Percentiles rank a stretch among this genome's conserved stretches.
Evolutionary conservation across 2,113 vertebrate genomes (phyloP).

Genomic region (Hucho hucho): DNA sequence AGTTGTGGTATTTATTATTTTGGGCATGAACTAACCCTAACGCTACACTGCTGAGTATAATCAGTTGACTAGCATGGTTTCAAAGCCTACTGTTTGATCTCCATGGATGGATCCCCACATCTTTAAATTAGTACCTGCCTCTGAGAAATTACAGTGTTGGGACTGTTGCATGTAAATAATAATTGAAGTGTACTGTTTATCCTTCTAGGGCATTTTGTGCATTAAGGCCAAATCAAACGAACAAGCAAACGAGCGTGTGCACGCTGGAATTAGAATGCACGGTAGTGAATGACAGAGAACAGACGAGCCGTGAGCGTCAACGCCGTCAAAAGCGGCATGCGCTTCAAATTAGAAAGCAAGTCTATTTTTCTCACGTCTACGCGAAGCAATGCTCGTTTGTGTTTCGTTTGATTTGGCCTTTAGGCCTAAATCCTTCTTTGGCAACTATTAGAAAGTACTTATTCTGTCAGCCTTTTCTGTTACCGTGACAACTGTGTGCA

Average conservation of each 20-base stretch:
- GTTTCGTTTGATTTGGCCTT: background rate
- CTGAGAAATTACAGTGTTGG: constrained; percentile 34
- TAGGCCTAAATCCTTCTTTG: too few species aligned
- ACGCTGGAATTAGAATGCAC: too few species aligned
- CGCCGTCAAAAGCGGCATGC: too few species aligned
- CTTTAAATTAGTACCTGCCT: constrained; percentile 31
- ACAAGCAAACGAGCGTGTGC: too few species aligned
- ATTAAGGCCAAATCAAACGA: too few species aligned
- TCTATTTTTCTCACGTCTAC: too few species aligned
- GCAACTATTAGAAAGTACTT: background rate
- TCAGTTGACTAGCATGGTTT: background rate
- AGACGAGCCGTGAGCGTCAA: too few species aligned
- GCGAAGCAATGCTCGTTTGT: too few species aligned
- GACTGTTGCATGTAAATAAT: constrained; percentile 48
- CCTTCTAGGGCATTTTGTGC: background rate
- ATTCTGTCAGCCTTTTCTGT: constrained; percentile 38
- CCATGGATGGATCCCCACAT: background rate
- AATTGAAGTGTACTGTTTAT: constrained; percentile 57
- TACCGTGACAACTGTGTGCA: constrained; percentile 59
- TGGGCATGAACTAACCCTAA: background rate
- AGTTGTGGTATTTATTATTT: background rate
- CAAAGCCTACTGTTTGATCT: too few species aligned
- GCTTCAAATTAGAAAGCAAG: too few species aligned
- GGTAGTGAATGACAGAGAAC: too few species aligned
- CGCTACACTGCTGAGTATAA: background rate